Evolutionary conservation across 2,113 vertebrate genomes (phyloP).

Genomic region (Catharus minimus): DNA sequence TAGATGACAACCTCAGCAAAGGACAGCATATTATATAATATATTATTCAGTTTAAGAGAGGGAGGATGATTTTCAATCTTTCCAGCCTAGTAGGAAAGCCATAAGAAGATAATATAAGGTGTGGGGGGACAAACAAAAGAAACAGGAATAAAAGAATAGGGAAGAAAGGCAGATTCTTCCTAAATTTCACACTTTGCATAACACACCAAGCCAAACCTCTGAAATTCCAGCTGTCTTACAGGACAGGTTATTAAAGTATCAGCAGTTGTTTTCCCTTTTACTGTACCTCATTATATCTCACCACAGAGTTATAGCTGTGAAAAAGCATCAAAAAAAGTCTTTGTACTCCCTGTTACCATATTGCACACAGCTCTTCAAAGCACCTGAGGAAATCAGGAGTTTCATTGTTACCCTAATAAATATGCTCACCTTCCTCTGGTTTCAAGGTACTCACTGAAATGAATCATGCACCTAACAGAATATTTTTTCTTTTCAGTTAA

Average conservation of each 20-base stretch:
- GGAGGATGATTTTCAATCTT: background rate
- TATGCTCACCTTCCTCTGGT: background rate
- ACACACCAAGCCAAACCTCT: background rate
- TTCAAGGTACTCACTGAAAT: background rate
- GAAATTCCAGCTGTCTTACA: conserved; percentile 8
- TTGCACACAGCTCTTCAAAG: conserved; percentile 14
- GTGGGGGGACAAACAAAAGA: background rate
- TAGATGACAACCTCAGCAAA: background rate
- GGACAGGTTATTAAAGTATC: conserved; percentile 27
- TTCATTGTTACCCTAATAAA: background rate
- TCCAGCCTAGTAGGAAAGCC: background rate
- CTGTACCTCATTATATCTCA: background rate
- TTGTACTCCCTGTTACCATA: background rate
- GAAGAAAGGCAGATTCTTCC: background rate
- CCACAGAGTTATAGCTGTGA: background rate
- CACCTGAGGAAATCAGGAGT: background rate
- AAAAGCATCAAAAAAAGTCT: background rate
- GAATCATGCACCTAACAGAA: background rate
- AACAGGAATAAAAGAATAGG: background rate
- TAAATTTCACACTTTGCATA: background rate
- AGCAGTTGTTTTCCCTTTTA: conserved; percentile 10
- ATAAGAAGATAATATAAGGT: background rate
- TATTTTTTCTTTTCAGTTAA: background rate
- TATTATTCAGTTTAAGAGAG: background rate
- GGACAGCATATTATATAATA: background rate